Conservation (phyloP, 2,113 vertebrate genomes). For the Mionectes macconnelli region DNA sequence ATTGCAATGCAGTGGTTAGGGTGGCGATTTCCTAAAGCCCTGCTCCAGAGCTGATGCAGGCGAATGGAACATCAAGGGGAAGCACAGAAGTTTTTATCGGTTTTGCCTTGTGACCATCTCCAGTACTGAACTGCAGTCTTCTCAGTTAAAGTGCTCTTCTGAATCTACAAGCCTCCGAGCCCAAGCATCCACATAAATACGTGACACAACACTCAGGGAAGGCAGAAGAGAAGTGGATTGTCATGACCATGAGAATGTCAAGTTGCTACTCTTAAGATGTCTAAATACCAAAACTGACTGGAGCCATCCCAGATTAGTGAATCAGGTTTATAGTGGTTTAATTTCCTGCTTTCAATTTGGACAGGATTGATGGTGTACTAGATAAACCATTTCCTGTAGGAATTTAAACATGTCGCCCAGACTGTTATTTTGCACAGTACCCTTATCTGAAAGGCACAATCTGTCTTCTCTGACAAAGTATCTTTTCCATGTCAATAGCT, state of each 20-base stretch:
- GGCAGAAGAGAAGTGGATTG: background rate
- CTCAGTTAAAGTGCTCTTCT: background rate
- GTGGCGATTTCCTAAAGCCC: background rate
- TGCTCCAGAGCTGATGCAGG: background rate
- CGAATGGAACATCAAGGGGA: rapidly evolving
- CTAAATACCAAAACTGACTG: background rate
- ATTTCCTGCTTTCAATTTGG: background rate
- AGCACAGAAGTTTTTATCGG: background rate
- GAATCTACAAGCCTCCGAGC: background rate
- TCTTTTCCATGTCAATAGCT: background rate
- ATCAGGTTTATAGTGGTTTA: background rate
- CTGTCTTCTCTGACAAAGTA: background rate
- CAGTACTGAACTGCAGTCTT: background rate
- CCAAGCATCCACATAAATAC: background rate
- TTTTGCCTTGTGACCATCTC: background rate
- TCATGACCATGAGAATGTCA: background rate
- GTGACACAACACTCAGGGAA: background rate
- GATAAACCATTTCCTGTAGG: background rate
- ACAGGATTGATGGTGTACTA: background rate
- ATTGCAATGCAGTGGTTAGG: background rate
- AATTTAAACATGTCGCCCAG: background rate
- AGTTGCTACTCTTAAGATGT: background rate
- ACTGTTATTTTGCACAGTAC: background rate
- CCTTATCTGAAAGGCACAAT: background rate
- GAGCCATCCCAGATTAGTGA: background rate